Conservation (phyloP, 2,888 invertebrate species). For the Chloroclystis v-ata region DNA sequence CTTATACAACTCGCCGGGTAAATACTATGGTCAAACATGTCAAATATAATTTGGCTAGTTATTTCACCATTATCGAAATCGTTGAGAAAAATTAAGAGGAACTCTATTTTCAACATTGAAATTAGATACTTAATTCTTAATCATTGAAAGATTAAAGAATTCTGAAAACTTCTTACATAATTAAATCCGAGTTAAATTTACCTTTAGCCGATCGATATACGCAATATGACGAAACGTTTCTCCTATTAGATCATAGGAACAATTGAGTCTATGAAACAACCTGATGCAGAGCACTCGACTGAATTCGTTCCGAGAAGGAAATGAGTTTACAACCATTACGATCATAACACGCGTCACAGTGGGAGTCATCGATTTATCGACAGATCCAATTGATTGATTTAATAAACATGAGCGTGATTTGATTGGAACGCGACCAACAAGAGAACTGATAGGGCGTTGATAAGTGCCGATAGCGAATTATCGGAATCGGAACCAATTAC, state of each 20-base stretch:
- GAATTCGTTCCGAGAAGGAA: slow-evolving; percentile 16
- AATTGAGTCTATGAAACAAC: slow-evolving; percentile 2
- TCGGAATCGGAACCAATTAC: not conserved
- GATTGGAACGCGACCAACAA: slow-evolving; percentile 26
- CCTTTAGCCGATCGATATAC: too few species aligned
- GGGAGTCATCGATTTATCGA: slow-evolving; percentile 14
- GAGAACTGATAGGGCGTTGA: slow-evolving; percentile 4
- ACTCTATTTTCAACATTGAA: too few species aligned
- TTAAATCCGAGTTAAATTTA: too few species aligned
- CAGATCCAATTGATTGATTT: slow-evolving; percentile 25
- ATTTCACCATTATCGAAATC: too few species aligned
- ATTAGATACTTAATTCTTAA: too few species aligned
- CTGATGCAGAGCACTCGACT: slow-evolving; percentile 13
- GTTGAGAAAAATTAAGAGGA: too few species aligned
- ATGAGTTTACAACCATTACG: slow-evolving; percentile 13
- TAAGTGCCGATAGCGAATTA: slow-evolving; percentile 3
- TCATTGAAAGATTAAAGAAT: too few species aligned
- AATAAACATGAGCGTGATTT: slow-evolving; percentile 25
- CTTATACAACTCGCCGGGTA: too few species aligned
- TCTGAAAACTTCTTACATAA: too few species aligned
- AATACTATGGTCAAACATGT: too few species aligned
- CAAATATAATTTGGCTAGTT: too few species aligned
- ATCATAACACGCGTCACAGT: slow-evolving; percentile 13
- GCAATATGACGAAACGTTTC: too few species aligned
- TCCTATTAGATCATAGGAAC: not conserved